Evolutionary conservation across 30 jellyfish, hydroid and myxozoan genomes (phyloP).

Genomic region (Clytia hemisphaerica): DNA sequence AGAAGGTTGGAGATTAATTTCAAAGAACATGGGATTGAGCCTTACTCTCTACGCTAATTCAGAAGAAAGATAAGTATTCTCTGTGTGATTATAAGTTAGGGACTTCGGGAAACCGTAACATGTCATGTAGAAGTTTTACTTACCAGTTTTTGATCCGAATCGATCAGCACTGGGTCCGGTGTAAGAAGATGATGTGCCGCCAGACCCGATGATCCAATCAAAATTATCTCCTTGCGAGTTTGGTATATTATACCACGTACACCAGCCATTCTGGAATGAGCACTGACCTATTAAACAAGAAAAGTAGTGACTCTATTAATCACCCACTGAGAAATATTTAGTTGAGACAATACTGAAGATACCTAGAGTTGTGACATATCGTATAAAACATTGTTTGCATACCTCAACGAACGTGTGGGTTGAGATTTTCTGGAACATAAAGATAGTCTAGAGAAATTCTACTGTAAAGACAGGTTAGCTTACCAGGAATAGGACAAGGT

Average conservation of each 20-base stretch:
- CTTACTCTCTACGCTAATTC: too few relatives aligned
- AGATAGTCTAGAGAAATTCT: too few relatives aligned
- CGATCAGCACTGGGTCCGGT: constrained; percentile 86
- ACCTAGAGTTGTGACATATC: too few relatives aligned
- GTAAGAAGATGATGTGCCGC: constrained; percentile 37
- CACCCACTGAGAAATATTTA: background rate
- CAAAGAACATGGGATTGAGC: too few relatives aligned
- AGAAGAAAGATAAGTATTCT: background rate
- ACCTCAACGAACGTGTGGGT: too few relatives aligned
- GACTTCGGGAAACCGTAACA: too few relatives aligned
- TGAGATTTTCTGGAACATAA: too few relatives aligned
- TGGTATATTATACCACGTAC: constrained; percentile 63
- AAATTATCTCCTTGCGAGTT: constrained; percentile 48
- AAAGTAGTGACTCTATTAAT: too few relatives aligned
- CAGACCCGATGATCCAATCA: constrained; percentile 84
- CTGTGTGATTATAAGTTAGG: background rate
- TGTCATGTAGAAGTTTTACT: background rate
- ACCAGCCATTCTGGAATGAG: constrained; percentile 48
- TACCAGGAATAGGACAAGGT: constrained; percentile 54
- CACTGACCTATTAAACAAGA: constrained; percentile 32
- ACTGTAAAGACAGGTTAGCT: too few relatives aligned
- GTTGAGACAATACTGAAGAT: too few relatives aligned
- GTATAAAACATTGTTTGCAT: too few relatives aligned
- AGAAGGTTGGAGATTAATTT: background rate
- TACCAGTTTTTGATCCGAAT: constrained; percentile 61